Percentiles rank a stretch among this genome's conserved stretches.
phyloP scores from a whole-genome alignment of 2,888 invertebrate species.

The Carcina quercana region DNA sequence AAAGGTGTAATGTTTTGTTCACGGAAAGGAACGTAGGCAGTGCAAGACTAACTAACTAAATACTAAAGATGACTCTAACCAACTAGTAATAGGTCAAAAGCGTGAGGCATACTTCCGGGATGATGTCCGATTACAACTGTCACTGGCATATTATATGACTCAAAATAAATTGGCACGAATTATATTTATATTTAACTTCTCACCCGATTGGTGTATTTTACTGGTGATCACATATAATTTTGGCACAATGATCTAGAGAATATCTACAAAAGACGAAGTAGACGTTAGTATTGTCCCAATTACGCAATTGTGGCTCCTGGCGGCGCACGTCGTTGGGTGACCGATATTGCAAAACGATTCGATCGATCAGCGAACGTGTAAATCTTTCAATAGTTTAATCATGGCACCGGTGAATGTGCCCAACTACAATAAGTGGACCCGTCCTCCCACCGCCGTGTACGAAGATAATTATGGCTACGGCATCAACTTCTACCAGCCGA shows the following conservation, averaged over 20 bases:
- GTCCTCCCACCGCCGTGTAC: conserved; percentile 80
- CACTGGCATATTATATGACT: conserved; percentile 14
- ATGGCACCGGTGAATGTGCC: conserved; percentile 65
- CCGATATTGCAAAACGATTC: conserved; percentile 26
- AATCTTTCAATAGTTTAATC: conserved; percentile 35
- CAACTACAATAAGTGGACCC: conserved; percentile 63
- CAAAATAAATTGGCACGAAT: conserved; percentile 56
- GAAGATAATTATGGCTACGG: conserved; percentile 89
- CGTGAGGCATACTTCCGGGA: neutral
- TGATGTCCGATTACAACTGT: neutral
- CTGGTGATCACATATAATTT: conserved; percentile 38
- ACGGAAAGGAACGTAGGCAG: no score
- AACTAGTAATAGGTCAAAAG: no score
- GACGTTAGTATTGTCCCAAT: conserved; percentile 42
- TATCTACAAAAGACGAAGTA: conserved; percentile 55
- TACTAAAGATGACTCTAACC: no score
- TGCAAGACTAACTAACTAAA: no score
- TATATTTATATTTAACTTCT: conserved; percentile 52
- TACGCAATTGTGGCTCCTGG: conserved; percentile 44
- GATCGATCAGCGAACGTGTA: conserved; percentile 38
- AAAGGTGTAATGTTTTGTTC: no score
- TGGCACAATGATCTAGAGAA: conserved; percentile 52
- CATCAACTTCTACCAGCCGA: conserved; percentile 89
- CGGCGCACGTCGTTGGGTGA: conserved; percentile 30
- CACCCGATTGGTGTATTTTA: conserved; percentile 58